Conservation (phyloP, 1,140 invertebrate species). For the Drosophila murphyi region DNA sequence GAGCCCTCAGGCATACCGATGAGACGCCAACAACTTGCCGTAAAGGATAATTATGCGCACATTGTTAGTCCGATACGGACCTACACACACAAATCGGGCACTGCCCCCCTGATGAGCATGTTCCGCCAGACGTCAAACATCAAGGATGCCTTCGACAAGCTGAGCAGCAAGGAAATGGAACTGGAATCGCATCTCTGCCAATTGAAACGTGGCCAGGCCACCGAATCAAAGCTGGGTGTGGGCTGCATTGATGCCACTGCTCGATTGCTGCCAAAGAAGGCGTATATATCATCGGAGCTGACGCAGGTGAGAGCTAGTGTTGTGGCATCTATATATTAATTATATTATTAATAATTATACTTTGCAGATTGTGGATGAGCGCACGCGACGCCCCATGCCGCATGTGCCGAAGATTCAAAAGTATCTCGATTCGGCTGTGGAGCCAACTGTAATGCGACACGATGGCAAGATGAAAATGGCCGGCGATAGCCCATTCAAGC, state of each 20-base stretch:
- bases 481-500: background rate
- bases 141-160: conserved; percentile 36
- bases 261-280: conserved; percentile 73
- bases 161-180: conserved; percentile 62
- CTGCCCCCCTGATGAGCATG: conserved; percentile 69
- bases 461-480: conserved; percentile 77
- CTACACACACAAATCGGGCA: conserved; percentile 83
- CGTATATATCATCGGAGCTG: conserved; percentile 77
- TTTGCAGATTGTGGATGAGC: conserved; percentile 74
- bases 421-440: conserved; percentile 67
- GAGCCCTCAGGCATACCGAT: conserved; percentile 45
- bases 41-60: conserved; percentile 68
- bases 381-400: conserved; percentile 73
- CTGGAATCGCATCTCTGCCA: conserved; percentile 62
- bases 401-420: conserved; percentile 75
- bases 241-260: conserved; percentile 33
- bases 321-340: background rate
- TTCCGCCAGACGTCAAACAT: conserved; percentile 48
- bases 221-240: background rate
- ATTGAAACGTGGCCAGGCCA: conserved; percentile 1
- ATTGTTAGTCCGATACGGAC: conserved; percentile 84
- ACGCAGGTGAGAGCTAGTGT: conserved; percentile 61
- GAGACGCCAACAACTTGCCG: conserved; percentile 43
- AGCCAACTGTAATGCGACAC: conserved; percentile 73
- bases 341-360: background rate